Evolutionary conservation across 2,113 vertebrate genomes (phyloP).

Genomic region (Actinemys pallida): DNA sequence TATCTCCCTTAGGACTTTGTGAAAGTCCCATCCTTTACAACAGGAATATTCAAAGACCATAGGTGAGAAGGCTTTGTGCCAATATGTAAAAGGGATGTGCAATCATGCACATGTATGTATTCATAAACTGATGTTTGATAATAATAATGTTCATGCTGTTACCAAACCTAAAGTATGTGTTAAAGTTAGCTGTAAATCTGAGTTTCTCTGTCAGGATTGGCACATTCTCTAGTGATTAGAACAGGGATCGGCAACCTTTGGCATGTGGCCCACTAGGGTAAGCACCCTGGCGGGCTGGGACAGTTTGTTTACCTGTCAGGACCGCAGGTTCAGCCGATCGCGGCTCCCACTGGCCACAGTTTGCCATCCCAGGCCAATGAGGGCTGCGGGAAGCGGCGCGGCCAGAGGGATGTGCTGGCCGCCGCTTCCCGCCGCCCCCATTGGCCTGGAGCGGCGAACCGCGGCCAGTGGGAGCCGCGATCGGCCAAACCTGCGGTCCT

Average conservation of each 20-base stretch:
- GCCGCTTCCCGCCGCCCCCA: too few species aligned
- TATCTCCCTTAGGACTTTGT: not conserved
- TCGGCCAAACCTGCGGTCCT: too few species aligned
- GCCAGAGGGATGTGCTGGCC: too few species aligned
- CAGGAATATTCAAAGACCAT: not conserved
- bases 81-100: not conserved
- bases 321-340: too few species aligned
- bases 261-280: too few species aligned
- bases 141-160: not conserved
- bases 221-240: not conserved
- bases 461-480: too few species aligned
- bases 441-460: too few species aligned
- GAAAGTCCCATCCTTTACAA: not conserved
- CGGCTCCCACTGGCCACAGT: too few species aligned
- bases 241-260: not conserved
- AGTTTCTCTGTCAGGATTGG: not conserved
- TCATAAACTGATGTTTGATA: not conserved
- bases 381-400: too few species aligned
- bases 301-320: too few species aligned
- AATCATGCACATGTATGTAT: not conserved
- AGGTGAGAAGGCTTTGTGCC: not conserved
- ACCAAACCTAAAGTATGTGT: not conserved
- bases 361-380: too few species aligned
- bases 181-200: not conserved
- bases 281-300: too few species aligned